A percentile compares a stretch with the other conserved stretches of the same genome.
Conservation (phyloP, 1,140 invertebrate species). For the Drosophila rufa region DNA sequence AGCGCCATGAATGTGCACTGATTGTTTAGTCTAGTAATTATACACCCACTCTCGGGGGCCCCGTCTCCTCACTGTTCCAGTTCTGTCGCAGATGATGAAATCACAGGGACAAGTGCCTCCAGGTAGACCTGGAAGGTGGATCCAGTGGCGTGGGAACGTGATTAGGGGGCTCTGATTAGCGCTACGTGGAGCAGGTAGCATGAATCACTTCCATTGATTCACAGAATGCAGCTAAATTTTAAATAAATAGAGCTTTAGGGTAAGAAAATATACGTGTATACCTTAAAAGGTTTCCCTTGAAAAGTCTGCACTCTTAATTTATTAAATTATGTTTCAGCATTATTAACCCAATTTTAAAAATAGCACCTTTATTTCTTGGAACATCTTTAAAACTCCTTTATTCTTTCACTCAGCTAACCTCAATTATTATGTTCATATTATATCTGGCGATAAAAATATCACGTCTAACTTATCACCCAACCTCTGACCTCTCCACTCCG, state of each 20-base stretch:
- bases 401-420: neutral
- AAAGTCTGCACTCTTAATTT: no score
- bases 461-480: neutral
- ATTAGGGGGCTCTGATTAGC: constrained; percentile 9
- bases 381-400: no score
- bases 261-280: no score
- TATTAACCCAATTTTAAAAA: no score
- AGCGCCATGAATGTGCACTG: constrained; percentile 68
- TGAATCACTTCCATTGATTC: constrained; percentile 34
- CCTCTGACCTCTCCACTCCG: neutral
- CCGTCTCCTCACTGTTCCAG: neutral
- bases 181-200: neutral
- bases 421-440: constrained; percentile 1
- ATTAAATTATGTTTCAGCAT: no score
- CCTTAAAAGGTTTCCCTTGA: no score
- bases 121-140: constrained; percentile 13
- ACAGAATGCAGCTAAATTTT: neutral
- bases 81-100: constrained; percentile 39
- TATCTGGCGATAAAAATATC: constrained; percentile 4
- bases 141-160: constrained; percentile 36
- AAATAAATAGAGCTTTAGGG: neutral
- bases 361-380: no score
- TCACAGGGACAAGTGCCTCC: constrained; percentile 26
- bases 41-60: constrained; percentile 22
- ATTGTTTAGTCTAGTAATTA: constrained; percentile 63